Percentiles rank a stretch among this genome's conserved stretches.
Conservation (phyloP, 2,113 vertebrate species). For the Gulo gulo region DNA sequence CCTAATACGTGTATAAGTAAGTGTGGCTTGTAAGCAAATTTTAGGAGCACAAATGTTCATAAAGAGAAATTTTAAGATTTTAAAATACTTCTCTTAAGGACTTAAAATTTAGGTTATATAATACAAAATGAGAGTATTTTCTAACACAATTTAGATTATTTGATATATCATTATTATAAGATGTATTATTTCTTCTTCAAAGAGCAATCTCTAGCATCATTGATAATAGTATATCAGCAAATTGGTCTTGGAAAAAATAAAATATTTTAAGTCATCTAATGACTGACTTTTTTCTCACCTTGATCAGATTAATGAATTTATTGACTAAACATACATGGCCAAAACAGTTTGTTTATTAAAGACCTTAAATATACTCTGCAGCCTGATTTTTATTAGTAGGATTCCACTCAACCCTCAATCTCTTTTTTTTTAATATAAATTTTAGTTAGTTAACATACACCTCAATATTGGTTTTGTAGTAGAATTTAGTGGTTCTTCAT, state of each 20-base stretch:
- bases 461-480: neutral
- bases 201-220: neutral
- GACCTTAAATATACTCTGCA: neutral
- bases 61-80: neutral
- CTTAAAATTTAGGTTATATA: slow-evolving; percentile 29
- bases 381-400: neutral
- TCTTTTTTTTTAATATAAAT: neutral
- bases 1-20: neutral
- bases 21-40: neutral
- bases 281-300: neutral
- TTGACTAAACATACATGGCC: neutral
- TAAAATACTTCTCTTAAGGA: neutral
- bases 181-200: neutral
- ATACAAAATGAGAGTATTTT: neutral
- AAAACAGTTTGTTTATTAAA: neutral
- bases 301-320: neutral
- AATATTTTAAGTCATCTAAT: neutral
- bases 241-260: neutral
- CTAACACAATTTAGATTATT: neutral
- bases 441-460: neutral
- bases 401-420: neutral
- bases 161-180: neutral
- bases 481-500: neutral
- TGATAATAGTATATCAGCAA: neutral
- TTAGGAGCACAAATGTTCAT: neutral